These are phyloP conservation scores for Channallabes apus DNA, from an alignment of 2,797 vertebrate genomes.

Conservation along the genomic window DNA sequence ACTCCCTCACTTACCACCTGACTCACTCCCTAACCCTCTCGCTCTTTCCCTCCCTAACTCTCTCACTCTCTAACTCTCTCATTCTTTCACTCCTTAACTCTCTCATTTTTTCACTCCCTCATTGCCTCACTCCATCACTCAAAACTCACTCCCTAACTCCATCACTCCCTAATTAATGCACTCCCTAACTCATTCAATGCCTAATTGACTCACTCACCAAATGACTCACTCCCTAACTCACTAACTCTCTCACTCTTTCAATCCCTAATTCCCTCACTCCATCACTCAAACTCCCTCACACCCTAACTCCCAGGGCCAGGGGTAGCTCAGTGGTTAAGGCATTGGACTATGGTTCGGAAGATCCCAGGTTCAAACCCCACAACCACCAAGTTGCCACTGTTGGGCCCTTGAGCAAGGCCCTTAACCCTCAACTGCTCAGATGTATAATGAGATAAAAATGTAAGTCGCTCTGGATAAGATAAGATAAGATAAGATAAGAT, in stretches of 20 bases:
- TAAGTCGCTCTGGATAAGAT: no score
- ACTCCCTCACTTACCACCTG: fast-evolving
- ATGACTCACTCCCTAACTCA: neutral
- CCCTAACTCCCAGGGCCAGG: neutral
- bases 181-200: neutral
- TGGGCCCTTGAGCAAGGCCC: no score
- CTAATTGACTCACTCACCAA: no score
- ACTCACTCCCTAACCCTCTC: neutral
- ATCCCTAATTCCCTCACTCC: neutral
- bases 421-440: no score
- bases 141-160: no score
- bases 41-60: fast-evolving
- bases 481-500: no score
- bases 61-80: neutral
- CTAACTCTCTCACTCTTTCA: neutral
- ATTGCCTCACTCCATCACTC: no score
- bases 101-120: neutral
- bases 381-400: no score
- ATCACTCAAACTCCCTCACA: neutral
- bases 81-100: neutral
- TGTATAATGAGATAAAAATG: no score
- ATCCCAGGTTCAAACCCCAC: no score
- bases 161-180: fast-evolving
- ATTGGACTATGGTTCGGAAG: no score
- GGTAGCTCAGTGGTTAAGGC: no score